These are phyloP conservation scores for Poeciliopsis gracilis DNA, from an alignment of 2,797 vertebrate genomes.

Conservation along the genomic window DNA sequence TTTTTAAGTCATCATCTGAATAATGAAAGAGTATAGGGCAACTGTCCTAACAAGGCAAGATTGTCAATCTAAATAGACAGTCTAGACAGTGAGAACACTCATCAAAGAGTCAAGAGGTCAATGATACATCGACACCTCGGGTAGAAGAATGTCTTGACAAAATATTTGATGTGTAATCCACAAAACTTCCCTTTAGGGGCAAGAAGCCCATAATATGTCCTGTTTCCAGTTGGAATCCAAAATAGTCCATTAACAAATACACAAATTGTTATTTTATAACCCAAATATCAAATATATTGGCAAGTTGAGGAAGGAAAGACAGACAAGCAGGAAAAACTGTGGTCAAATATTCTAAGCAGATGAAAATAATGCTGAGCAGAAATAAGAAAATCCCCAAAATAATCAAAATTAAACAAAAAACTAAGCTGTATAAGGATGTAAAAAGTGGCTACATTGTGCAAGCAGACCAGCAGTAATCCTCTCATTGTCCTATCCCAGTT, in stretches of 20 bases:
- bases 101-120: background rate
- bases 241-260: background rate
- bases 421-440: slow-evolving; percentile 19
- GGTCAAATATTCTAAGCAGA: slow-evolving; percentile 1
- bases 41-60: background rate
- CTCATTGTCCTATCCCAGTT: slow-evolving; percentile 49
- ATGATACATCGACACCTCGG: background rate
- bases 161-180: background rate
- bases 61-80: background rate
- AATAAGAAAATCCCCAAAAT: background rate
- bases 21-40: background rate
- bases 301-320: background rate
- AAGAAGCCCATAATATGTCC: background rate
- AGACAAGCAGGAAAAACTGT: background rate
- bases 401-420: slow-evolving; percentile 21
- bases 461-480: slow-evolving; percentile 59
- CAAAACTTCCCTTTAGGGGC: background rate
- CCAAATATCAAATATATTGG: background rate
- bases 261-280: background rate
- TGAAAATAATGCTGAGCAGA: background rate
- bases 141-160: background rate
- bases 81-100: background rate
- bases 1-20: background rate
- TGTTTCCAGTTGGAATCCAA: background rate
- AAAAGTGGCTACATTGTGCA: slow-evolving; percentile 28